Base-by-base conservation (phyloP, 2,797 vertebrate genomes). In the Myripristis murdjan region DNA sequence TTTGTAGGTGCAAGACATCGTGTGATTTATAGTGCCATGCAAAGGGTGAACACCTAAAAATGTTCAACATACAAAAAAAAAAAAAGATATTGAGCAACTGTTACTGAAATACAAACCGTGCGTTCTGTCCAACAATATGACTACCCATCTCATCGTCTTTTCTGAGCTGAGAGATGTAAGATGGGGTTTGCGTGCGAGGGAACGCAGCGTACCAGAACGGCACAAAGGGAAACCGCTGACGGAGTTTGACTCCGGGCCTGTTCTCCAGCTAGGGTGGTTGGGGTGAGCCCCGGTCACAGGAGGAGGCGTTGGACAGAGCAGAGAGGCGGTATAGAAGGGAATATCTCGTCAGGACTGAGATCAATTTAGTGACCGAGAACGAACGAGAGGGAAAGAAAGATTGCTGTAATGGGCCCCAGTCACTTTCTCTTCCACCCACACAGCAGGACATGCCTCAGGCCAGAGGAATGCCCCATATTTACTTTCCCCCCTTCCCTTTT, bases 391-490 rank as follows among this genome's bases (percentile, higher is more conserved):
- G 33, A 43, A 43, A 53, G 63, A 56, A 46, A 57, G 55, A 73
- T 63, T 51, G 64, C 55, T 2, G 24, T 77, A 68, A 81, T 59
- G 80, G 79, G 62, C 74, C 75, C 79, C 68, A 84, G 78, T 66
- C 53, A 61, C 83, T 82, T 88, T 74, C 73, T 79, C 72, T 76
- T 91, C 73, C 89, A 87, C 87, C 87, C 88, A 87, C 84, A 75
- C 74, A 12, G 79, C 90, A 88, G 81, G 85, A 87, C 89, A 81
- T 86, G 84, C 76, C 74, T 91, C 51, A 85, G 76, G 68, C 75
- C 49, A 2, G 61, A 88, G 82, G 87, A 92, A 91, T 92, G 93
- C 87, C 84, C 84, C 61, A 37, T 91, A 85, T 93, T 90, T 87
- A 87, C 86, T 82, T 81, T 80, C 69, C 77, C 66, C 68, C 73